Percentiles rank a stretch among this genome's conserved stretches.
These are phyloP conservation scores for Bombus affinis DNA, from an alignment of 1,140 invertebrate genomes.

Conservation along the genomic window DNA sequence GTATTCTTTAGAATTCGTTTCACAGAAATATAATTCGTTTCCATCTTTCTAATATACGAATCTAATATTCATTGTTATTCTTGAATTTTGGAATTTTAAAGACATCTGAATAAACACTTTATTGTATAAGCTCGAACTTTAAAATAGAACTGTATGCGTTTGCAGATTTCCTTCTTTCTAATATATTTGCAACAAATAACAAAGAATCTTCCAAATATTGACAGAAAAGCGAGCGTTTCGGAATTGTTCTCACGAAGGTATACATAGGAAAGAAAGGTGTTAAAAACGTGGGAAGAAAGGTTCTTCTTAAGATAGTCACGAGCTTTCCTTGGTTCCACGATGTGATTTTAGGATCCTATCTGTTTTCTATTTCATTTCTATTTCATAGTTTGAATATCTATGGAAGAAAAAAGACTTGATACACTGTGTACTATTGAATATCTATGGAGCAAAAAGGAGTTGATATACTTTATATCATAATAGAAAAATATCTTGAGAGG, in stretches of 20 bases:
- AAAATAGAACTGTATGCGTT: too few relatives aligned
- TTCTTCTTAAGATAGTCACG: neutral
- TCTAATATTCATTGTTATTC: neutral
- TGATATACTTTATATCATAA: neutral
- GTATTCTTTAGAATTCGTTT: neutral
- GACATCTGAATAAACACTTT: too few relatives aligned
- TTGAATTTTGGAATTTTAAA: neutral
- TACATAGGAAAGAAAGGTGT: neutral
- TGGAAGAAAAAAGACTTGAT: too few relatives aligned
- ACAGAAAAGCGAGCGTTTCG: neutral
- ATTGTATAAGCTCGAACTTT: too few relatives aligned
- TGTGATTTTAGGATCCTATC: neutral
- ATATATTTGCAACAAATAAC: neutral
- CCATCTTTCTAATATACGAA: neutral
- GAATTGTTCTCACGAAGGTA: neutral
- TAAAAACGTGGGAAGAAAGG: neutral
- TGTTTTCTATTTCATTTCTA: too few relatives aligned
- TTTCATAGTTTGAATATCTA: neutral
- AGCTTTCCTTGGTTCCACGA: neutral
- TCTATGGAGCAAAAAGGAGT: too few relatives aligned
- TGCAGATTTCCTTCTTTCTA: neutral
- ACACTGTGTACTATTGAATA: too few relatives aligned
- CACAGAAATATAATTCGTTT: neutral
- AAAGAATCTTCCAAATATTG: conserved; percentile 9
- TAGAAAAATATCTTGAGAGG: neutral